Conservation (phyloP, 2,797 vertebrate genomes). For the Myotis pilosus region DNA sequence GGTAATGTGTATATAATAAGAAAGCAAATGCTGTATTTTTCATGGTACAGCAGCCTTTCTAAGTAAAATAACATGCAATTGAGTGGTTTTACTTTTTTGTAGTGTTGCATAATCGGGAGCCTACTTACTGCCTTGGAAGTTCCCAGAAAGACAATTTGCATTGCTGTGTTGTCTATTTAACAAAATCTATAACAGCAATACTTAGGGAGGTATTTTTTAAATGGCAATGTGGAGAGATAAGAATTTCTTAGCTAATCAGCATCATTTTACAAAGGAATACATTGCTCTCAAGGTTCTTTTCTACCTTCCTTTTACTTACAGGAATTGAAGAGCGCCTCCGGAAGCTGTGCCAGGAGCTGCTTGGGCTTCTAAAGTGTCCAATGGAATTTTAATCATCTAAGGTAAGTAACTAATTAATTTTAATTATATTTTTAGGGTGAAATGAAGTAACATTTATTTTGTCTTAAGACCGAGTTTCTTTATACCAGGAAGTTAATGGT, state of each 20-base stretch:
- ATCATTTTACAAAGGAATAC: slow-evolving; percentile 34
- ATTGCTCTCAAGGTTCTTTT: background rate
- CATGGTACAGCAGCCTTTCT: background rate
- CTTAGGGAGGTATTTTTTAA: background rate
- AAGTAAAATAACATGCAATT: background rate
- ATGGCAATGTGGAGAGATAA: background rate
- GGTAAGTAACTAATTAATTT: slow-evolving; percentile 76
- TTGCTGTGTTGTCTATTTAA: background rate
- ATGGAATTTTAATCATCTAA: slow-evolving; percentile 65
- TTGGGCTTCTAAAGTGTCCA: slow-evolving; percentile 46
- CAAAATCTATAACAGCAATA: background rate
- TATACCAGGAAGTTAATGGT: background rate
- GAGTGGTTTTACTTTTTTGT: background rate
- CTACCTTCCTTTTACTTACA: slow-evolving; percentile 57
- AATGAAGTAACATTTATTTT: background rate
- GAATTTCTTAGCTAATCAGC: background rate
- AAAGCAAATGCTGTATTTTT: slow-evolving; percentile 39
- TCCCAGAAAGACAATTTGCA: background rate
- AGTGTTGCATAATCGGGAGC: background rate
- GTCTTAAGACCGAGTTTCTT: background rate
- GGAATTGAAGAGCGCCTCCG: slow-evolving; percentile 47
- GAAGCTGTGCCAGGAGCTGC: slow-evolving; percentile 40
- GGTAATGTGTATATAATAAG: background rate
- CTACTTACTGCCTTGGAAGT: background rate
- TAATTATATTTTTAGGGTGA: background rate